phyloP scores from a whole-genome alignment of 2,888 invertebrate genomes.

The Caenorhabditis parvicauda region DNA sequence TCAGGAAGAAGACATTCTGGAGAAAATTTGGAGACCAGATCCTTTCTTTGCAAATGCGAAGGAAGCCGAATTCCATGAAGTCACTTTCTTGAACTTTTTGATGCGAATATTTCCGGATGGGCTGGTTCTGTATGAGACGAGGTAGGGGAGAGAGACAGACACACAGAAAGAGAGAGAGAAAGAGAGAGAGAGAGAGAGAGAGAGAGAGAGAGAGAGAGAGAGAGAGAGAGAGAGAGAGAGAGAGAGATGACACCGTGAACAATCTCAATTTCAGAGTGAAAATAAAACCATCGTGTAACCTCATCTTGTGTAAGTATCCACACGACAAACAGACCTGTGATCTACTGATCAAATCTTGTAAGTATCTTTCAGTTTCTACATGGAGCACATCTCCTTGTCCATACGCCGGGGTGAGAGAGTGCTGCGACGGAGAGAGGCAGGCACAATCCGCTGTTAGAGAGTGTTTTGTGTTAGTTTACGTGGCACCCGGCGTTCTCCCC shows the following conservation, averaged over 20 bases:
- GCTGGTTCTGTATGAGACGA: conserved; percentile 59
- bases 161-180: no score
- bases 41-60: conserved; percentile 62
- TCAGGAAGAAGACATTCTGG: conserved; percentile 49
- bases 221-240: not conserved
- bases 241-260: not conserved
- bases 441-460: no score
- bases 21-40: conserved; percentile 59
- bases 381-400: no score
- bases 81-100: conserved; percentile 62
- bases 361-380: conserved; percentile 15
- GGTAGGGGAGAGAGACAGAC: conserved; percentile 32
- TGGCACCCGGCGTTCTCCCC: no score
- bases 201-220: not conserved
- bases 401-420: no score
- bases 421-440: no score
- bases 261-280: conserved; percentile 46
- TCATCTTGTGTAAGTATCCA: conserved; percentile 62
- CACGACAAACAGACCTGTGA: conserved; percentile 62
- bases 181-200: not conserved
- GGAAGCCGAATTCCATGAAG: conserved; percentile 62
- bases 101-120: conserved; percentile 61
- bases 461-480: no score
- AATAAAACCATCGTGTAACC: conserved; percentile 59
- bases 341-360: conserved; percentile 60